Evolutionary conservation across 2,797 vertebrate genomes (phyloP), one percentile per base, ranked within the genome.

Genomic region (Leuciscus waleckii): DNA sequence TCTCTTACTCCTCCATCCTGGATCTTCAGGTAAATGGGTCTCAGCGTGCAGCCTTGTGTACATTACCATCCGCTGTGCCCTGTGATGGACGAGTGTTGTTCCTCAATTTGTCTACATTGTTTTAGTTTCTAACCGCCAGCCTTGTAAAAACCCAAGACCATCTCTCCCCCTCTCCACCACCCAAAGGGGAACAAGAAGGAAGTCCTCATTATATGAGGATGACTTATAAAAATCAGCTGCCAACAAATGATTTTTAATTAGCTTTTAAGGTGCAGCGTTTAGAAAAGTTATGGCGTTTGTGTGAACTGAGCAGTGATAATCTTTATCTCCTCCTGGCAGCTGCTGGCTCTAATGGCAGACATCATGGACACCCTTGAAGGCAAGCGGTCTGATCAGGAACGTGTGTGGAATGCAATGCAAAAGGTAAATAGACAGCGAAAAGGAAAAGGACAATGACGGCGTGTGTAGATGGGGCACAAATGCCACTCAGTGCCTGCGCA

Each of bases 231-330:
- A 97, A 96, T 95, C 94, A 95, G 94, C 95, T 93, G 90, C 90
- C 91, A 94, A 95, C 96, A 96, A 96, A 97, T 96, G 93, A 95
- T 96, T 96, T 92, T 96, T 97, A 97, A 97, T 96, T 96, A 96
- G 95, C 95, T 93, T 95, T 95, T 94, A 96, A 96, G 95, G 95
- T 93, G 94, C 93, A 93, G 93, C 95, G 91, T 96, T 95, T 95
- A 94, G 94, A 92, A 91, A 93, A 94, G 93, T 95, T 95, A 95
- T 94, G 94, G 94, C 94, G 39, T 79, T 91, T 58, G 92, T 92
- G 90, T 88, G 93, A 95, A 95, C 94, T 93, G 92, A 91, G 91
- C 92, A 88, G 94, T 93, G 95, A 96, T 96, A 94, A 94, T 93
- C 95, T 96, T 96, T 97, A 96, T 96, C 95, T 95, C 88, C 6